phyloP scores from a whole-genome alignment of 1,140 invertebrate genomes.

The Euschistus heros region DNA sequence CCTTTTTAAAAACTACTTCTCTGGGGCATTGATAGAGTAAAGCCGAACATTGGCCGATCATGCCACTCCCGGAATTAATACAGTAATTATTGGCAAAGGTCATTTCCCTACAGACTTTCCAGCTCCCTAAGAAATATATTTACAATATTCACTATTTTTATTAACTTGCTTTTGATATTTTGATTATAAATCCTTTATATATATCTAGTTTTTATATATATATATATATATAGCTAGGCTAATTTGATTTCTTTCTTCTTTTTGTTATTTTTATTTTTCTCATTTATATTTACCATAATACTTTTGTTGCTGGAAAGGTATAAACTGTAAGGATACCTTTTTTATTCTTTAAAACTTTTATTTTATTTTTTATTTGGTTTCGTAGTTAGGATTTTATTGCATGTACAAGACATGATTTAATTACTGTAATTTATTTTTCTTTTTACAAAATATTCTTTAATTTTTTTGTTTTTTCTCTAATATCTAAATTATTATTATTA shows the following conservation, averaged over 20 bases:
- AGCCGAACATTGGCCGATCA: slow-evolving; percentile 3
- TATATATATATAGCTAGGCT: too few species aligned
- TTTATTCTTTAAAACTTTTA: slow-evolving; percentile 19
- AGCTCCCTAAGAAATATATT: slow-evolving; percentile 12
- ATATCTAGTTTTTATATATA: too few species aligned
- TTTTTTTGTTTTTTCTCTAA: neutral
- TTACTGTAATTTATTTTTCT: neutral
- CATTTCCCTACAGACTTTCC: slow-evolving; percentile 19
- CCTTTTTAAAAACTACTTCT: neutral
- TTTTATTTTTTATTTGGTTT: too few species aligned
- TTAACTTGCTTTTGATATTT: neutral
- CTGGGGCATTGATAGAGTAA: slow-evolving; percentile 26
- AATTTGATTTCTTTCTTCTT: too few species aligned
- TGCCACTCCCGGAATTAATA: neutral
- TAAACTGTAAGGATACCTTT: slow-evolving; percentile 19
- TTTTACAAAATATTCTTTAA: neutral
- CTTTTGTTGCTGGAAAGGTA: slow-evolving; percentile 16
- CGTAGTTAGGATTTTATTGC: too few species aligned
- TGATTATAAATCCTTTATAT: neutral
- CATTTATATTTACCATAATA: too few species aligned
- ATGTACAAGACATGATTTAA: too few species aligned
- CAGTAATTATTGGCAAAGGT: slow-evolving; percentile 5
- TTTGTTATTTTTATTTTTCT: too few species aligned
- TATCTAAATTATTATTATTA: too few species aligned
- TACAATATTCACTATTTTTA: slow-evolving; percentile 1